These are phyloP conservation scores for Esox niger DNA, from an alignment of 2,113 vertebrate species.

Conservation along the genomic window DNA sequence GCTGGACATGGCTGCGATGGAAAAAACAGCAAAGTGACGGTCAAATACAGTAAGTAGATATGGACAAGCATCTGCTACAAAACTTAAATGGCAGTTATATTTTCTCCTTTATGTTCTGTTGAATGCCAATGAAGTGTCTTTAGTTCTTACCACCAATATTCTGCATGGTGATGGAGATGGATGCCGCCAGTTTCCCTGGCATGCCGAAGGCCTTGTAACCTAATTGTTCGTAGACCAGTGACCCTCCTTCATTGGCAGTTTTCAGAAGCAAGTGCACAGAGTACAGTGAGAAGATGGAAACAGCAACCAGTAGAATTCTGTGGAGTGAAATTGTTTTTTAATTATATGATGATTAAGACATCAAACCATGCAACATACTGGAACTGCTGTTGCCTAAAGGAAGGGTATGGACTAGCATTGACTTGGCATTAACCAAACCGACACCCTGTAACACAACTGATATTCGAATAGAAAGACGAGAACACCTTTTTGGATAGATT, in stretches of 20 bases:
- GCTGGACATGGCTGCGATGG: constrained; percentile 92
- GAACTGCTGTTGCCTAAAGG: neutral
- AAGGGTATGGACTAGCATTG: no score
- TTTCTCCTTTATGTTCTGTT: neutral
- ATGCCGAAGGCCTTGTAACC: constrained; percentile 94
- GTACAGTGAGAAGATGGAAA: constrained; percentile 92
- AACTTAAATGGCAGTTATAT: neutral
- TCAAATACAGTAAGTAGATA: no score
- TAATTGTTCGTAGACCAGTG: constrained; percentile 90
- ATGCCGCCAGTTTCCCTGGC: constrained; percentile 91
- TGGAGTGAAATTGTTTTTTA: constrained; percentile 32
- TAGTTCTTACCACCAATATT: constrained; percentile 89
- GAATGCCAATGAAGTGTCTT: neutral
- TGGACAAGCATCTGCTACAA: no score
- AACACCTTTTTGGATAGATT: no score
- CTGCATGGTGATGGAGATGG: constrained; percentile 93
- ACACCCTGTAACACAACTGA: no score
- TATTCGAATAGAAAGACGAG: no score
- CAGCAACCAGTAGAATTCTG: constrained; percentile 87
- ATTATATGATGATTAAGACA: neutral
- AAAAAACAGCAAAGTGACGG: neutral
- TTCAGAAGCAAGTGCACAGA: constrained; percentile 97
- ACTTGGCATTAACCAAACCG: no score
- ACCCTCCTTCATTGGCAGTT: constrained; percentile 97
- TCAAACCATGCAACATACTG: neutral